These are phyloP conservation scores for Periphyllus acericola DNA, from an alignment of 2,888 invertebrate species.

Conservation along the genomic window DNA sequence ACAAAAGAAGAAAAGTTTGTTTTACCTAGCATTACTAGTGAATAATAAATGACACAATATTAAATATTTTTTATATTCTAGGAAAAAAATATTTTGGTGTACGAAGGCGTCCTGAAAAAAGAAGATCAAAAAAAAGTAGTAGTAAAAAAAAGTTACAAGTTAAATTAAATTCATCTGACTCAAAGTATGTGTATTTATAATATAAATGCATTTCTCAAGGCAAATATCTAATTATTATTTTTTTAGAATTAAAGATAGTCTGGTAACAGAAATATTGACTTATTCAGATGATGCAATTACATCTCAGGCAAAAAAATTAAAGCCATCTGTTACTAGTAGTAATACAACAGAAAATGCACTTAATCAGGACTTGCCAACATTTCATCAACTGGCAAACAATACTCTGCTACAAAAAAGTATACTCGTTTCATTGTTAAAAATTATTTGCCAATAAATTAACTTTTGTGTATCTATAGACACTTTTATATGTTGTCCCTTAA, in stretches of 20 bases:
- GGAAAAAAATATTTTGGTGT: constrained; percentile 39
- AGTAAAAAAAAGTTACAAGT: constrained; percentile 32
- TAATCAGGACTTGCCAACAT: not conserved
- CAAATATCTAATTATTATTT: not conserved
- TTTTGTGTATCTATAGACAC: no score
- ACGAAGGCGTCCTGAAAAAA: constrained; percentile 32
- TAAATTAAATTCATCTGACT: constrained; percentile 26
- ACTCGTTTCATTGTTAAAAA: not conserved
- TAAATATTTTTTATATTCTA: constrained; percentile 9
- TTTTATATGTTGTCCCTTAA: not conserved
- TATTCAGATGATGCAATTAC: not conserved
- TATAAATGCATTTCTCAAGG: not conserved
- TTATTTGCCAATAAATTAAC: not conserved
- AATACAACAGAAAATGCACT: not conserved
- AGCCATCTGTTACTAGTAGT: not conserved
- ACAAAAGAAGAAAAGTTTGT: constrained; percentile 40
- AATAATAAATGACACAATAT: not conserved
- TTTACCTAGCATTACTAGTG: not conserved
- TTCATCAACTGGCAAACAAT: constrained; percentile 41
- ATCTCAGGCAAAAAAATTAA: constrained; percentile 12
- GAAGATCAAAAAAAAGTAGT: constrained; percentile 25
- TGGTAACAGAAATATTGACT: not conserved
- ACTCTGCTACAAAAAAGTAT: constrained; percentile 46
- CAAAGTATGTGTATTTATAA: constrained; percentile 27
- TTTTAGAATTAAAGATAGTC: constrained; percentile 25